phyloP scores from a whole-genome alignment of 2,113 vertebrate species.

The Neogobius melanostomus region DNA sequence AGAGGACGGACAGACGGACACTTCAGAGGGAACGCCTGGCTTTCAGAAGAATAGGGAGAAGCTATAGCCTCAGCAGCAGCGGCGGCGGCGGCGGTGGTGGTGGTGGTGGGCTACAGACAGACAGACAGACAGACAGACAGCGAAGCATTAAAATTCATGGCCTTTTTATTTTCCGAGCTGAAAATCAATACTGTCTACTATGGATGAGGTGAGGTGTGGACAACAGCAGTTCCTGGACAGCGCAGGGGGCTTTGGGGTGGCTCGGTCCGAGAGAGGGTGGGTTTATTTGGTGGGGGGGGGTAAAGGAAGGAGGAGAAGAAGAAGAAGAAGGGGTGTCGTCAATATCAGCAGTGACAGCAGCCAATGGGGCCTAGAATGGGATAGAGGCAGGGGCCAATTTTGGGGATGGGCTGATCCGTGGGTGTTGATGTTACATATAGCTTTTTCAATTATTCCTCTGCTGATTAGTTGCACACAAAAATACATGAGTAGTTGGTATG shows the following conservation, averaged over 20 bases:
- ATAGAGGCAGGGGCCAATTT: slow-evolving; percentile 52
- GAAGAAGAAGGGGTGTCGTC: slow-evolving; percentile 50
- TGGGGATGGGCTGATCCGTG: slow-evolving; percentile 41
- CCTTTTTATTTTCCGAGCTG: slow-evolving; percentile 81
- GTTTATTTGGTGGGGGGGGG: background rate
- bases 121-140: slow-evolving; percentile 68
- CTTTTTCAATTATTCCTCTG: no score
- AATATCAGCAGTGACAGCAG: slow-evolving; percentile 73
- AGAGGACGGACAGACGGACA: slow-evolving; percentile 34
- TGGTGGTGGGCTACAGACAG: slow-evolving; percentile 36
- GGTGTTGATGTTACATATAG: no score
- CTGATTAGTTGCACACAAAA: no score
- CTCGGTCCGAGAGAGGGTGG: background rate
- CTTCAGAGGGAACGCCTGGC: slow-evolving; percentile 41
- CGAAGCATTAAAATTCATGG: slow-evolving; percentile 81
- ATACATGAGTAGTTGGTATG: no score
- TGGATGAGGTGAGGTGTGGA: slow-evolving; percentile 82
- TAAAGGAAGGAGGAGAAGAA: background rate
- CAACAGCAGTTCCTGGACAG: slow-evolving; percentile 73
- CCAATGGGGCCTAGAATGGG: slow-evolving; percentile 51
- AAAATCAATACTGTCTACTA: slow-evolving; percentile 84
- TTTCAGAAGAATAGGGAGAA: slow-evolving; percentile 54
- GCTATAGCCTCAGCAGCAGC: background rate
- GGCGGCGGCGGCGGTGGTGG: slow-evolving; percentile 43
- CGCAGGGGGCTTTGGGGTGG: slow-evolving; percentile 31